Conservation (phyloP, 2,797 vertebrate species). For the Sylvia borin region DNA sequence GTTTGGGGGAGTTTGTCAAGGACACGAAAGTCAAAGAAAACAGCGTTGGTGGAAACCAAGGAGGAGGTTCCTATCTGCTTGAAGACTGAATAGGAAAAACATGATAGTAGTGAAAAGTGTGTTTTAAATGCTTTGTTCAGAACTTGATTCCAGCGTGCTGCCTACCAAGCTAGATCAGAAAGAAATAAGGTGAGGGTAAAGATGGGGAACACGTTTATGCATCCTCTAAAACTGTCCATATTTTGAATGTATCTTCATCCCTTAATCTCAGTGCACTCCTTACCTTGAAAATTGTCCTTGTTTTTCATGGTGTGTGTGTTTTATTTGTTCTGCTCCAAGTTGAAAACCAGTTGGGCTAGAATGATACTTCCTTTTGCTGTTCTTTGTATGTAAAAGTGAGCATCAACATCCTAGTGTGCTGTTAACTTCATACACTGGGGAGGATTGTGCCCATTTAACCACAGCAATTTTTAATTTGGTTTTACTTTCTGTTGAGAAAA, state of each 20-base stretch:
- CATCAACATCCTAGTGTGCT: background rate
- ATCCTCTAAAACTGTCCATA: background rate
- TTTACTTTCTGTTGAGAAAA: background rate
- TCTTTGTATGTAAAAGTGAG: background rate
- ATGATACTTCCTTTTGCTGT: background rate
- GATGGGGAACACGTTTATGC: background rate
- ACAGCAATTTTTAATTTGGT: background rate
- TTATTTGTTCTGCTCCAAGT: background rate
- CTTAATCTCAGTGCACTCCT: background rate
- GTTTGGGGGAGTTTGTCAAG: background rate
- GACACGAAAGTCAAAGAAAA: background rate
- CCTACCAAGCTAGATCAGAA: background rate
- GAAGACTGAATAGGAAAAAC: background rate
- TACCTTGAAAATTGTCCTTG: background rate
- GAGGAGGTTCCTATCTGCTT: background rate
- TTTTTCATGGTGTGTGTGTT: background rate
- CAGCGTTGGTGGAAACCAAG: background rate
- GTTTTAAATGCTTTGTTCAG: background rate
- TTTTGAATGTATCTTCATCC: background rate
- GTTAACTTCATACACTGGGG: background rate
- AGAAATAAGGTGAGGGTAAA: background rate
- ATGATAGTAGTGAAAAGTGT: background rate
- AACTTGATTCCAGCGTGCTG: background rate
- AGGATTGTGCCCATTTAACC: background rate
- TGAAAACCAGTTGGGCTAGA: background rate